Base-by-base conservation (phyloP, 2,113 vertebrate species). In the Bagarius yarrelli region DNA sequence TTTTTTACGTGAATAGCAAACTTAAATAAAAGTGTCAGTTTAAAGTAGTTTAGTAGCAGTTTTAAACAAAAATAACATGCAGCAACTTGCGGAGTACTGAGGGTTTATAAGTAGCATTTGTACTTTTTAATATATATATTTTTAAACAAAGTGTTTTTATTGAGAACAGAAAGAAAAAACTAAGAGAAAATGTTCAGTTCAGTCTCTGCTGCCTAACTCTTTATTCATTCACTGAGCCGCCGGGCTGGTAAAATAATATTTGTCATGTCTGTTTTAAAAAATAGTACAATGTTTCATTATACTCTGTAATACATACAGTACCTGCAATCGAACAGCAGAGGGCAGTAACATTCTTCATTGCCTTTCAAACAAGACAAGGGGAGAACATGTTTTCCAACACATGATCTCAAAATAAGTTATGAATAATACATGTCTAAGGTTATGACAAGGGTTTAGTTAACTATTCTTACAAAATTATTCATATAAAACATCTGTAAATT, bases 311-410 rank as follows among this genome's bases (percentile, higher is more conserved):
- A 25, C 64, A 30, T 30, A n/a, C n/a, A n/a, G n/a, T n/a, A 71
- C 27, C 47, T 36, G 12, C 5, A 63, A 30, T 80, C 23, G 34
- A 64, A 61, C 84, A 73, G 73, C 71, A 85, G 84, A 85, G 81
- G 78, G 84, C 81, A 83, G 84, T 83, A 60, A 36, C 57, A 64
- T 59, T 23, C 63, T 76, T n/a, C 30, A 52, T 81, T 56, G 13
- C n/a, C 18, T 34, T 64, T 63, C 57, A 55, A n/a, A 21, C 16
- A 21, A 74, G 40, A 44, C 1, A 78, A 32, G 66, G 15, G 70
- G 32, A 66, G 27, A 53, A 18, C 52, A 30, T 50, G 27, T 53
- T 73, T 55, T 73, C 11, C 18, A 53, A 23, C 27, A 34, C 47
- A 32, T 21, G 25, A 30, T 8, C 47, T 32, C 25, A 30, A 72